Base-by-base conservation (phyloP, 2,888 invertebrate species). In the Pollenia griseotomentosa region DNA sequence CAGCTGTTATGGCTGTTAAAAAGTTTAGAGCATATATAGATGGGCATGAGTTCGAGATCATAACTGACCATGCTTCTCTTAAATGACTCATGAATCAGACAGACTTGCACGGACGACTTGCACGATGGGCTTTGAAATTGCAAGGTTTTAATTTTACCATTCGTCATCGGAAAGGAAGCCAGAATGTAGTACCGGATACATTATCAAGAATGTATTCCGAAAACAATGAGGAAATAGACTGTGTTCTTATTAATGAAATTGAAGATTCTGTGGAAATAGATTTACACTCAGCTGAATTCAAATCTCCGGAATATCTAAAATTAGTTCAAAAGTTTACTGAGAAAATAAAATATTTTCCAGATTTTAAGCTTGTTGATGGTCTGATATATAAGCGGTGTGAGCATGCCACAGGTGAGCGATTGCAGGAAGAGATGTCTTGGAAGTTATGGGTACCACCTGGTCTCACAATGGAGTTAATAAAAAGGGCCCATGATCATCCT, bases 61-160 rank as follows among this genome's bases (percentile, higher is more conserved):
- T 33, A 33, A 33, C 33, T 2, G 33, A 33, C 2, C 33, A 33
- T 33, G 33, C 33, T 4, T 33, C 33, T 33, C 33, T 33, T 33
- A 33, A 33, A 33, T 33, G 33, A 2, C 33, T 33, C 33, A 33
- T 33, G 33, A 33, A 33, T 33, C 33, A 33, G 4, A 33, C 33
- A 4, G 33, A 33, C 33, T 4, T 33, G 3, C 33, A 33, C 33
- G 33, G 33, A 4, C 16, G 53, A 12, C 59, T 73, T 3, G 73
- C 59, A 2, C 19, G 59, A 12, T 57, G 57, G 71, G 11, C 55
- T 2, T 11, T 75, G 10, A 75, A 65, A 12, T 11, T 75, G 8
- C 75, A 75, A 63, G 75, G 65, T n/a, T 75, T 75, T 51, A 65
- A 53, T 2, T 75, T 75, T 40, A 19, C 75, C 8, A 74, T 74